These are phyloP conservation scores for Rambutsinella grinnellia DNA, from an alignment of 2,888 invertebrate species.

Conservation along the genomic window DNA sequence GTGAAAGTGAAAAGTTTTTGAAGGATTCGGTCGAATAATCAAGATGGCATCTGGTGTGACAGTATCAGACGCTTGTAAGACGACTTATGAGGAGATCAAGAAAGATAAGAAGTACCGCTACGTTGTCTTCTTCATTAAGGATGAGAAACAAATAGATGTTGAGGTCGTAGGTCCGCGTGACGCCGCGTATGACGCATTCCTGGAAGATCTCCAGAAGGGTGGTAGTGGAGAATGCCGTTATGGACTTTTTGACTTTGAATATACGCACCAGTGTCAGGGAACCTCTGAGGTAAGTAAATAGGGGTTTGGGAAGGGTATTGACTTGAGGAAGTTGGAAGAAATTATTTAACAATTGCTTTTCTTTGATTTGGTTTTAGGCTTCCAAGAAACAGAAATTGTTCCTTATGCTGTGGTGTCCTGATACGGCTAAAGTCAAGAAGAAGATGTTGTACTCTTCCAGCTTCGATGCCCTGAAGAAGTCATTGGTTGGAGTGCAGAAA, in stretches of 20 bases:
- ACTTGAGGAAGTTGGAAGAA: no score
- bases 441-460: conserved; percentile 91
- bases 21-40: no score
- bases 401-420: conserved; percentile 99
- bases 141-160: conserved; percentile 96
- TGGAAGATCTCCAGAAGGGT: conserved; percentile 90
- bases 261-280: conserved; percentile 97
- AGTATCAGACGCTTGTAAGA: conserved; percentile 95
- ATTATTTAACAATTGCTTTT: no score
- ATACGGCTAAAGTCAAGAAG: conserved; percentile 92
- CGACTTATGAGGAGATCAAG: conserved; percentile 96
- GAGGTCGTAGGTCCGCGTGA: conserved; percentile 90
- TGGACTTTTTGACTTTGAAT: conserved; percentile 97
- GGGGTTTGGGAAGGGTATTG: not conserved
- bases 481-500: conserved; percentile 96
- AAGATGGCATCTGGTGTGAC: conserved; percentile 98
- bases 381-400: conserved; percentile 98
- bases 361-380: no score
- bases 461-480: conserved; percentile 97
- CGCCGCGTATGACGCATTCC: conserved; percentile 93
- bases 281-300: conserved; percentile 80
- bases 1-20: no score
- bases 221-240: conserved; percentile 98
- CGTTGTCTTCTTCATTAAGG: conserved; percentile 95
- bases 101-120: conserved; percentile 98